Evolutionary conservation across 2,888 invertebrate species (phyloP), one percentile per base, ranked within the genome.

Genomic region (Lobophora halterata): DNA sequence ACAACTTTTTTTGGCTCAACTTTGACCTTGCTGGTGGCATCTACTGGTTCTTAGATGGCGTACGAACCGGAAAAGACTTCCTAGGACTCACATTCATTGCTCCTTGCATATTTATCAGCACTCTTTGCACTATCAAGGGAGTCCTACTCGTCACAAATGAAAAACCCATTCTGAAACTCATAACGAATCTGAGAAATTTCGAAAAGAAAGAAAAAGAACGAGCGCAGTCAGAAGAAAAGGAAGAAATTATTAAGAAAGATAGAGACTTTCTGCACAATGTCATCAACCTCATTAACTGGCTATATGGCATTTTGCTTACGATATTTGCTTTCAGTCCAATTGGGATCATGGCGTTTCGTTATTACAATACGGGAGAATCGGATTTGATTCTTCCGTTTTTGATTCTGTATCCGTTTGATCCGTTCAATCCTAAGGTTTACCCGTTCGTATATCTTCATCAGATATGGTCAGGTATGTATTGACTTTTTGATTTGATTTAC

Each of bases 371-470:
- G 0, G 56, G 59, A 1, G 53, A 69, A 24, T 3, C 75, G 0
- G 59, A 70, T 3, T 44, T 72, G 8, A 18, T 65, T 7, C 30
- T 79, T 8, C 80, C 79, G 0, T 74, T 77, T 39, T 36, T 66
- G 0, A 52, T 71, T 9, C 24, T 61, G n/a, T 82, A 79, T 61
- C 81, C 80, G 0, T 78, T 82, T 31, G 62, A 80, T 51, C 40
- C 67, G 5, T 65, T 58, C 16, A 60, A 71, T 20, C 40, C 68
- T 0, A 64, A 43, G 19, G 58, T 64, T 27, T 81, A 70, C 66
- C 80, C 79, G 1, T 64, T 65, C 30, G 64, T 72, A 1, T 80
- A 74, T 42, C 5, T 75, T 3, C 69, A 67, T 30, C 80, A 80
- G 43, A 41, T 69, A 37, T 72, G 71, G 67, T 66, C 73, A 20